Percentiles rank a stretch among this genome's conserved stretches.
These are phyloP conservation scores for Palaemon carinicauda DNA, from an alignment of 1,140 invertebrate species.

Conservation along the genomic window DNA sequence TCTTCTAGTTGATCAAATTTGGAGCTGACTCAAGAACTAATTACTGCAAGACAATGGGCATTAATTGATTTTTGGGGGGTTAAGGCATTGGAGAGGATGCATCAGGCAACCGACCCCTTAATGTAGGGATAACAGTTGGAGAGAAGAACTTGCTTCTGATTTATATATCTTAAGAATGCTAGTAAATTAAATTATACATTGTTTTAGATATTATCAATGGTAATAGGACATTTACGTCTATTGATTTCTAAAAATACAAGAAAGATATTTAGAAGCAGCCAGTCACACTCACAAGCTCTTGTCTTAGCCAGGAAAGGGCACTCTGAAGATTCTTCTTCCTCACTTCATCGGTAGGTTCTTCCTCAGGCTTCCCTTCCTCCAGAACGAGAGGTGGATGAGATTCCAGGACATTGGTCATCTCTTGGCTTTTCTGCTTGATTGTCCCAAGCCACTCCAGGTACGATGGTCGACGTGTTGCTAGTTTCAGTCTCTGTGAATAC, in stretches of 20 bases:
- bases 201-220: too few species aligned
- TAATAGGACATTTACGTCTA: too few species aligned
- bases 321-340: slow-evolving; percentile 35
- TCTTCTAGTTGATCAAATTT: too few species aligned
- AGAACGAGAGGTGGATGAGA: slow-evolving; percentile 19
- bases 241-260: neutral
- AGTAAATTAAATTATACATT: too few species aligned
- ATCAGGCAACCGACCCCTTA: too few species aligned
- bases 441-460: slow-evolving; percentile 29
- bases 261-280: neutral
- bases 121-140: too few species aligned
- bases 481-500: slow-evolving; percentile 30
- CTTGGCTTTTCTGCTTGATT: neutral
- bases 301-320: slow-evolving; percentile 37
- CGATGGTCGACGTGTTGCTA: slow-evolving; percentile 32
- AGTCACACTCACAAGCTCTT: slow-evolving; percentile 31
- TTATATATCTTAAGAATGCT: too few species aligned
- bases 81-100: too few species aligned
- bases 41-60: too few species aligned
- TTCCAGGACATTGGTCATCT: slow-evolving; percentile 10
- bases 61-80: too few species aligned
- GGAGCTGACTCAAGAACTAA: too few species aligned
- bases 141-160: too few species aligned
- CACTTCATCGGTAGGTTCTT: slow-evolving; percentile 6
- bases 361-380: slow-evolving; percentile 12